A percentile compares a stretch with the other conserved stretches of the same genome.
Evolutionary conservation across 2,113 vertebrate species (phyloP).

Genomic region (Rhinopithecus roxellana): DNA sequence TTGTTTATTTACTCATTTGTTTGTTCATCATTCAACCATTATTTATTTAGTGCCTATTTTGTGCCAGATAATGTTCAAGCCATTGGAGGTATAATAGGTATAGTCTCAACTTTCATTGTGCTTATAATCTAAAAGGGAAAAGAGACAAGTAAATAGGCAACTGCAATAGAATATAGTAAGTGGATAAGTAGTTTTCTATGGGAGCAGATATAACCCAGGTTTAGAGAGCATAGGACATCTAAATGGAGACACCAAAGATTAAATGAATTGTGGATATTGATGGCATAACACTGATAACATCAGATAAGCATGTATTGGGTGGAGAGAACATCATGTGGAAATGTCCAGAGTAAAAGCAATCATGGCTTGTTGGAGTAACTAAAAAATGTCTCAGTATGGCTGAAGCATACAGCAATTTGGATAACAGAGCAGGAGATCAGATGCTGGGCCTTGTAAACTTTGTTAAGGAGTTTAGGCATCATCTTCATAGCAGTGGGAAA

Average conservation of each 20-base stretch:
- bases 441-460: background rate
- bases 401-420: background rate
- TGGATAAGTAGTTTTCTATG: background rate
- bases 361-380: background rate
- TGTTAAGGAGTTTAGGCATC: background rate
- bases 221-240: background rate
- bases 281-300: background rate
- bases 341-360: background rate
- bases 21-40: background rate
- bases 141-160: background rate
- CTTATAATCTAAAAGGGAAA: background rate
- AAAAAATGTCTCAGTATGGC: background rate
- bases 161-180: background rate
- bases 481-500: background rate
- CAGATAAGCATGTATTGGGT: background rate
- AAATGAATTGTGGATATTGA: background rate
- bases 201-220: background rate
- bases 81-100: background rate
- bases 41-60: slow-evolving; percentile 8
- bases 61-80: background rate
- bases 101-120: background rate
- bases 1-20: background rate
- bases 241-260: background rate
- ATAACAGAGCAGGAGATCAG: background rate
- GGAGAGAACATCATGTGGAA: background rate